phyloP scores from a whole-genome alignment of 2,797 vertebrate species.

The Emydoidea blandingii region DNA sequence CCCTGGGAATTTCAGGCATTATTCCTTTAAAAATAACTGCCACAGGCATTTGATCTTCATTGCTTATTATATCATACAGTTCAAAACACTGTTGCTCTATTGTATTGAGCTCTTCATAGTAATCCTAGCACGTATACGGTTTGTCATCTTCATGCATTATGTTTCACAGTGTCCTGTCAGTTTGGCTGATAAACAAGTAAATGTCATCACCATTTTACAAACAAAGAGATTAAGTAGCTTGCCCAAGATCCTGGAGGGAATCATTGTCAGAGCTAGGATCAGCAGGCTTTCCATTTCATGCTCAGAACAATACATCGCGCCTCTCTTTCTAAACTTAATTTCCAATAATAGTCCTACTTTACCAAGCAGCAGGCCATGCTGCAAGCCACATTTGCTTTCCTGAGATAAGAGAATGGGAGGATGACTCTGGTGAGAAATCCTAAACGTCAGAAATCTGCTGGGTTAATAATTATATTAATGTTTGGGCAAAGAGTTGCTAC shows the following conservation, averaged over 20 bases:
- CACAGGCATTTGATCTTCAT: constrained; percentile 14
- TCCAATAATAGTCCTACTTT: background rate
- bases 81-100: background rate
- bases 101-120: background rate
- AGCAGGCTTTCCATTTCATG: background rate
- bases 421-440: background rate
- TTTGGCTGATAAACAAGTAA: background rate
- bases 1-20: background rate
- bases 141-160: background rate
- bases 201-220: background rate
- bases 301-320: background rate
- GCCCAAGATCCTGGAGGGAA: background rate
- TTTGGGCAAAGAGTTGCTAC: background rate
- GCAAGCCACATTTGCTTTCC: constrained; percentile 22
- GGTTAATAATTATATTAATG: constrained; percentile 9
- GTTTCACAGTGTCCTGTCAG: constrained; percentile 24
- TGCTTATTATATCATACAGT: background rate
- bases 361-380: background rate
- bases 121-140: background rate
- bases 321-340: background rate
- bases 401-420: background rate
- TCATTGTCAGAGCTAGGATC: background rate
- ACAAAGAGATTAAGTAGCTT: background rate
- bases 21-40: background rate
- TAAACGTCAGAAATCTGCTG: background rate